Base-by-base conservation (phyloP, 2,113 vertebrate species). In the Trematomus loennbergii region DNA sequence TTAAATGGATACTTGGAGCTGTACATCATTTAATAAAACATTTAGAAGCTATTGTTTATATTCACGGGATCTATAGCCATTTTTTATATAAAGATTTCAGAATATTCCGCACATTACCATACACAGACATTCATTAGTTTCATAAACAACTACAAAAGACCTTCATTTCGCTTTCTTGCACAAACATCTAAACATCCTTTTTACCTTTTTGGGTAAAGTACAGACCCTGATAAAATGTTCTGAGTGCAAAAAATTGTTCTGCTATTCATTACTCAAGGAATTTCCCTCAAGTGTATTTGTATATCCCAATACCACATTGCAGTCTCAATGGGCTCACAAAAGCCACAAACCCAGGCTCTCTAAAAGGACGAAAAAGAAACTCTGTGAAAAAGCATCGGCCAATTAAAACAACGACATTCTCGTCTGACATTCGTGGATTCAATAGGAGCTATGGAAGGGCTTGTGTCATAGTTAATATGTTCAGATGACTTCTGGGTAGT, bases 221-320 rank as follows among this genome's bases (percentile, higher is more conserved):
- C 57, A 72, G 20, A 6, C 18, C 53, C 5, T 22, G 40, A 66
- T 83, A 11, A 72, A 78, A 79, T 29, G 29, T 18, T 36, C 20
- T 57, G 43, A 75, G 6, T 68, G 48, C 57, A 81, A 50, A 77
- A 5, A 55, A 57, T 61, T 68, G 72, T 67, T 72, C 68, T 20
- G 29, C 48, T 48, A 20, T 29, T 62, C 29, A 79, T 57, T 74
- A 29, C 15, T 65, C 12, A 25, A 60, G 12, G 25, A 75, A 40
- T 45, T 6, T 62, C n/a, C 11, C 17, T 68, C 3, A 25, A 15
- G 73, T 81, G 87, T 87, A 75, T 91, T 90, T 90, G 61, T 60
- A 48, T 50, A 50, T 67, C 55, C 45, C 43, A 46, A 29, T 29
- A 29, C 29, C 29, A 29, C 29, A 29, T 29, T 7, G 8, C 46